Conservation (phyloP, 2,113 vertebrate genomes). For the Aphyosemion australe region DNA sequence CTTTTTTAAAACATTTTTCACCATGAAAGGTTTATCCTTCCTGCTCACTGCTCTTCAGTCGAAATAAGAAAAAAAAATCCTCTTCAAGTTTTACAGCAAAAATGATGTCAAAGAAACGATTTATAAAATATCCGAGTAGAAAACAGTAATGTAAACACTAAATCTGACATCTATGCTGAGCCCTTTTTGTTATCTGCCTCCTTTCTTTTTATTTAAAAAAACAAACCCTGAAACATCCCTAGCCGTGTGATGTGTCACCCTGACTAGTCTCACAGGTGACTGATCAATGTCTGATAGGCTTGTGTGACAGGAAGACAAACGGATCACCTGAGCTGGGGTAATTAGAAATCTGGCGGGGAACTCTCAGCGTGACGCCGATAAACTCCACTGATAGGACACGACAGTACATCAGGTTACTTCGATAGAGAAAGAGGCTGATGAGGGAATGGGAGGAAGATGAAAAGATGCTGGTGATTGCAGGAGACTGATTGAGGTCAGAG, state of each 20-base stretch:
- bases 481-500: slow-evolving; percentile 65
- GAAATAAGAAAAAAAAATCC: neutral
- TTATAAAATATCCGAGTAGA: no score
- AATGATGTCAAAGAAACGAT: no score
- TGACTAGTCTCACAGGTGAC: slow-evolving; percentile 1
- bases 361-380: slow-evolving; percentile 39
- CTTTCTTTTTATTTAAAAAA: no score
- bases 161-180: no score
- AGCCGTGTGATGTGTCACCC: neutral
- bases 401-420: slow-evolving; percentile 40
- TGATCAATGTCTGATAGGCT: slow-evolving; percentile 20
- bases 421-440: slow-evolving; percentile 34
- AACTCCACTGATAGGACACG: slow-evolving; percentile 43
- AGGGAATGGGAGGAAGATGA: slow-evolving; percentile 37
- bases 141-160: no score
- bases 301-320: slow-evolving; percentile 35
- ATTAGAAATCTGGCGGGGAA: slow-evolving; percentile 23
- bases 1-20: neutral
- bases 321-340: slow-evolving; percentile 26
- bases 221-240: no score
- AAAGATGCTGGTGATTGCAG: slow-evolving; percentile 54
- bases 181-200: no score
- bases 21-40: neutral
- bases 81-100: neutral
- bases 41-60: no score